Evolutionary conservation across 1,140 invertebrate species (phyloP), one percentile per base, ranked within the genome.

Genomic region (Cydia strobilella): DNA sequence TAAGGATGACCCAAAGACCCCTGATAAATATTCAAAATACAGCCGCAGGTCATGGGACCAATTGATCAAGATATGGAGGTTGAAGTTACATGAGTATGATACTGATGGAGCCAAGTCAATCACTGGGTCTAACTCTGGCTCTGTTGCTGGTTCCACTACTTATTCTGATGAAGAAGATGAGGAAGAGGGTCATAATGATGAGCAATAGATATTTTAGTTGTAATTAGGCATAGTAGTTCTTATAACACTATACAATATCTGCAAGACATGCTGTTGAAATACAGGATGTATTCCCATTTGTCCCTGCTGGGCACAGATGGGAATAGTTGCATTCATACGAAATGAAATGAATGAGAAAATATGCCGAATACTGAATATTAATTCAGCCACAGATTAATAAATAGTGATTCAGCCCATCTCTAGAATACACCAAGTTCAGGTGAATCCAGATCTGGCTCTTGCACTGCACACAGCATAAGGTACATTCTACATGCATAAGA

Each of bases 11-110:
- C 98, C 98, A 13, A 95, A 94, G 82, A 99, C 98, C 18, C 98
- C 98, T 1, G 96, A 97, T 78, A 98, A 98, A 88, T 94, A 95
- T 89, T 85, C 95, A 48, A 98, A 98, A 88, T 98, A 98, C 90
- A 98, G 97, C 84, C 94, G 98, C 63, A 94, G 98, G 82, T 97
- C 96, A 9, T 99, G 97, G 96, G 98, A 99, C 89, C 96, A 95
- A 13, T 94, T 98, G 79, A 95, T 99, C 0, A 96, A 96, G 90
- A 94, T 96, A 65, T 99, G 98, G 98, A 94, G 97, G 59, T 95
- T 96, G 84, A 94, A 96, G 79, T 92, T 99, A 27, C 98, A 99
- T 87, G 93, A 94, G 77, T 99, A 95, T 94, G 97, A 98, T 92
- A 94, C 95, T 59, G 80, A 74, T 73, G 48, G 20, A 23, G 9